phyloP scores from a whole-genome alignment of 2,888 invertebrate species.

The Hemaris fuciformis region DNA sequence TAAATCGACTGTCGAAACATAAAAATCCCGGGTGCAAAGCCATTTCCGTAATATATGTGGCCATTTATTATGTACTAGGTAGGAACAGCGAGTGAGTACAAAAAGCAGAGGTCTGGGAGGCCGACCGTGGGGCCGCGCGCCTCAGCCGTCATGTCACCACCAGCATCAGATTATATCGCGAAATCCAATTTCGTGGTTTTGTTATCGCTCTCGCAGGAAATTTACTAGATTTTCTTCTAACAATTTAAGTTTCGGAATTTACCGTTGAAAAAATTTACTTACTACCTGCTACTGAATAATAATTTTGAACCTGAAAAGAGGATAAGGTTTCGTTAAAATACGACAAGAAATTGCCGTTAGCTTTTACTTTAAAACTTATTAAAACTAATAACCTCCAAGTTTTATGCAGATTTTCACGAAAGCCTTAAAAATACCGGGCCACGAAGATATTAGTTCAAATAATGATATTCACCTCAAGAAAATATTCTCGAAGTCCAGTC shows the following conservation, averaged over 20 bases:
- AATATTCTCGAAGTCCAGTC: too few relatives aligned
- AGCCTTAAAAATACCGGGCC: background rate
- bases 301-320: background rate
- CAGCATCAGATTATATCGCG: constrained; percentile 75
- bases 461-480: background rate
- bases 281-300: constrained; percentile 30
- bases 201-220: constrained; percentile 71
- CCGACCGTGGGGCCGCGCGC: constrained; percentile 33
- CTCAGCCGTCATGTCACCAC: constrained; percentile 60
- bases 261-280: constrained; percentile 47
- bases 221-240: constrained; percentile 65
- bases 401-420: background rate
- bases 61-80: constrained; percentile 4
- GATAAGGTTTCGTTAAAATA: background rate
- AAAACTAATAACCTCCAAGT: background rate
- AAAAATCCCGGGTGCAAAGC: background rate
- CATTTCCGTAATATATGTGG: background rate
- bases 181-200: constrained; percentile 81
- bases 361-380: background rate
- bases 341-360: background rate
- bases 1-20: background rate
- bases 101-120: constrained; percentile 10
- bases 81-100: constrained; percentile 10
- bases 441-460: background rate
- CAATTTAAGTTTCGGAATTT: constrained; percentile 41